Conservation (phyloP, 2,113 vertebrate genomes). For the Prionailurus viverrinus region DNA sequence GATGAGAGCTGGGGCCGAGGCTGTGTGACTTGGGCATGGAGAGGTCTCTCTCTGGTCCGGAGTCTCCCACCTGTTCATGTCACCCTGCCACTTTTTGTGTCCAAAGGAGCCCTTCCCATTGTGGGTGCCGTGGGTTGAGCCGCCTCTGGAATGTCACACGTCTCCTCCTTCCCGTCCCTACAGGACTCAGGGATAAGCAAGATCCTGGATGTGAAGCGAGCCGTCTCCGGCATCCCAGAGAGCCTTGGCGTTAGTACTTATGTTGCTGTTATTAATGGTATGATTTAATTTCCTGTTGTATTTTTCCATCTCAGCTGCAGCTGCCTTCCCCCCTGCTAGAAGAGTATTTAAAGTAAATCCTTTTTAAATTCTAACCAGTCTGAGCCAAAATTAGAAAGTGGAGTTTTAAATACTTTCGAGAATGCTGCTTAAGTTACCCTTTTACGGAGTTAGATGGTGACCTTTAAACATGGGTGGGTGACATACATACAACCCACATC, state of each 20-base stretch:
- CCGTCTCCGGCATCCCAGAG: neutral
- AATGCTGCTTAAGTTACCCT: conserved; percentile 24
- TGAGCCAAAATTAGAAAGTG: conserved; percentile 71
- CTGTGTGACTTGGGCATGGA: neutral
- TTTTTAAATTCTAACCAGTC: conserved; percentile 76
- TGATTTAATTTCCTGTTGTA: conserved; percentile 69
- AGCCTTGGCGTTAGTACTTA: neutral
- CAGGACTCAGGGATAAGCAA: neutral
- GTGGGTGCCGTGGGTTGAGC: neutral
- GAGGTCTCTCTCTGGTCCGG: conserved; percentile 1
- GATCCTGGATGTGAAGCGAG: neutral
- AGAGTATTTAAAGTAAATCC: conserved; percentile 74
- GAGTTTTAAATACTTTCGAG: conserved; percentile 65
- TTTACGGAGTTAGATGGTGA: conserved; percentile 6
- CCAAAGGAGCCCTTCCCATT: neutral
- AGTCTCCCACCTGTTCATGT: neutral
- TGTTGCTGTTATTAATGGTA: neutral
- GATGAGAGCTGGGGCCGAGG: neutral
- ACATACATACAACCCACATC: neutral
- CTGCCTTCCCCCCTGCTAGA: neutral
- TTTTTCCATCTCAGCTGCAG: conserved; percentile 62
- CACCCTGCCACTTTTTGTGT: neutral
- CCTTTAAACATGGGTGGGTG: conserved; percentile 23
- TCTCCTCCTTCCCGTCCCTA: too few species aligned
- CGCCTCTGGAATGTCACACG: neutral